These are phyloP conservation scores for Gadopsis marmoratus DNA, from an alignment of 2,797 vertebrate species.

Conservation along the genomic window DNA sequence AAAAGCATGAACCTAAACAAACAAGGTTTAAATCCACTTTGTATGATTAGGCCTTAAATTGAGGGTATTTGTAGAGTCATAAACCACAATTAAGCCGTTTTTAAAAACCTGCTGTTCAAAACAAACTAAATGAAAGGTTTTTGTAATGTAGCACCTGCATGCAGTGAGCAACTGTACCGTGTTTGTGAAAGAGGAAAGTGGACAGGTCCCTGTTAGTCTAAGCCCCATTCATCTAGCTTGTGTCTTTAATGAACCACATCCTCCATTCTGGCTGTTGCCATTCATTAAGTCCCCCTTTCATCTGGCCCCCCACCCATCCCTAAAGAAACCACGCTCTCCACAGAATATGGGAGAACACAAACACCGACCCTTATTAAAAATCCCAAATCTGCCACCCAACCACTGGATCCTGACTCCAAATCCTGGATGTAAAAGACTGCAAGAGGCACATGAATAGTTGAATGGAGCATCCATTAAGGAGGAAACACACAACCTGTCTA, in stretches of 20 bases:
- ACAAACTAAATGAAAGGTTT: slow-evolving; percentile 34
- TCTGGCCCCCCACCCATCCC: slow-evolving; percentile 64
- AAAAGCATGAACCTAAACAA: slow-evolving; percentile 28
- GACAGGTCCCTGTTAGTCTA: slow-evolving; percentile 79
- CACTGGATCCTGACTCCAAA: slow-evolving; percentile 70
- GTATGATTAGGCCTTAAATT: slow-evolving; percentile 2
- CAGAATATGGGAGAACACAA: slow-evolving; percentile 80
- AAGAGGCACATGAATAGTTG: slow-evolving; percentile 54
- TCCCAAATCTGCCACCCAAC: slow-evolving; percentile 72
- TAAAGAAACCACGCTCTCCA: slow-evolving; percentile 76
- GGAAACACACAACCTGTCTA: slow-evolving; percentile 67
- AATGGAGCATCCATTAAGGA: slow-evolving; percentile 59
- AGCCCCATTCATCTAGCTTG: slow-evolving; percentile 83
- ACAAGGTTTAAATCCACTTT: slow-evolving; percentile 26
- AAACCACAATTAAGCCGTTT: slow-evolving; percentile 38
- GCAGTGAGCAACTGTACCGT: slow-evolving; percentile 55
- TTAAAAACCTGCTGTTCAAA: slow-evolving; percentile 34
- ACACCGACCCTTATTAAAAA: slow-evolving; percentile 75
- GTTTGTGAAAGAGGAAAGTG: slow-evolving; percentile 70
- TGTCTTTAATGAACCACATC: slow-evolving; percentile 88
- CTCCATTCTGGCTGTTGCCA: slow-evolving; percentile 82
- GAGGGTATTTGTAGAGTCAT: slow-evolving; percentile 44
- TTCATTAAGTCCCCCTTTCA: slow-evolving; percentile 86
- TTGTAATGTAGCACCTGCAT: slow-evolving; percentile 66
- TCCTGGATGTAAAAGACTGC: slow-evolving; percentile 42